Conservation (phyloP, 2,888 invertebrate genomes). For the Drosophila maculinotata region DNA sequence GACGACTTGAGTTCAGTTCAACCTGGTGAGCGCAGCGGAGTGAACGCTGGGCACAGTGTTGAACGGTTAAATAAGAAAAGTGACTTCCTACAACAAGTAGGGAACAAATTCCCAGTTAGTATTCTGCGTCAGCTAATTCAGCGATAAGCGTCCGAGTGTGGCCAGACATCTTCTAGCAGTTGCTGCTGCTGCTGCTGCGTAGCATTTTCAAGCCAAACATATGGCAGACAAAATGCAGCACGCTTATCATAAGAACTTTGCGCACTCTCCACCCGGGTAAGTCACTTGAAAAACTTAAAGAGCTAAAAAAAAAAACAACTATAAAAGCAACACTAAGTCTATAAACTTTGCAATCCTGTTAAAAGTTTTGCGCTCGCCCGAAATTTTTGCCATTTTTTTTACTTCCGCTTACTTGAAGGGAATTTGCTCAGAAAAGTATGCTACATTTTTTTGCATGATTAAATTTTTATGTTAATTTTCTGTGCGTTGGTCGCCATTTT, state of each 20-base stretch:
- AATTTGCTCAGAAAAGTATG: slow-evolving; percentile 39
- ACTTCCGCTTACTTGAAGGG: neutral
- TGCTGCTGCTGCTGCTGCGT: slow-evolving; percentile 38
- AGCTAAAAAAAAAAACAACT: too few relatives aligned
- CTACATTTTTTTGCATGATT: slow-evolving; percentile 29
- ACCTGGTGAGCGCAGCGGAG: slow-evolving; percentile 83
- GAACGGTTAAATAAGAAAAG: slow-evolving; percentile 84
- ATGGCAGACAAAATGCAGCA: slow-evolving; percentile 69
- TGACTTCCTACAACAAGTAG: slow-evolving; percentile 71
- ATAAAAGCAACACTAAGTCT: neutral
- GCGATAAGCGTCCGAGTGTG: slow-evolving; percentile 43
- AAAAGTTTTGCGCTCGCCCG: slow-evolving; percentile 16
- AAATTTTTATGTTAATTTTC: slow-evolving; percentile 39
- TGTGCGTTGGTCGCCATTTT: slow-evolving; percentile 31
- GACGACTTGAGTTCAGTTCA: slow-evolving; percentile 73
- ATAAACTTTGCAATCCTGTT: slow-evolving; percentile 39
- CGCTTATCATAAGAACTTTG: slow-evolving; percentile 45
- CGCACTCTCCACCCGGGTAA: slow-evolving; percentile 66
- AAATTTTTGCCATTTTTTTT: slow-evolving; percentile 19
- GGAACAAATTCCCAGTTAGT: slow-evolving; percentile 68
- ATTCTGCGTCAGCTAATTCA: slow-evolving; percentile 73
- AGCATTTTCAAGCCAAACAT: slow-evolving; percentile 59
- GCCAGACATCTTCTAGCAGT: slow-evolving; percentile 21
- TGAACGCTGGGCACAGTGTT: slow-evolving; percentile 75
- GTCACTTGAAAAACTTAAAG: slow-evolving; percentile 45